These are phyloP conservation scores for Oedothorax gibbosus DNA, from an alignment of 1,140 invertebrate genomes.

Conservation along the genomic window DNA sequence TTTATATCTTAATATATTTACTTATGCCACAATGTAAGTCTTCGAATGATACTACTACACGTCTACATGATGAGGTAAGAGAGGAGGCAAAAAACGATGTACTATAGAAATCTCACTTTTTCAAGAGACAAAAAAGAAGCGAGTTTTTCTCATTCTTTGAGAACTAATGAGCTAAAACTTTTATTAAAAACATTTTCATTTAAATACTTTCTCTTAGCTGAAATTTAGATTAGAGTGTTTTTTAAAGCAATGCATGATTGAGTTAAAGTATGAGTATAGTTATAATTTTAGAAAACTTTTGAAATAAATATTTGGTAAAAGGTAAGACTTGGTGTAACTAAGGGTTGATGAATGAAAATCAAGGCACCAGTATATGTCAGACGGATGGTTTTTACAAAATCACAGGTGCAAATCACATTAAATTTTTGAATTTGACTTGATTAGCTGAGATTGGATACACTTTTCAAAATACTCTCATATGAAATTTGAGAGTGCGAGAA, in stretches of 20 bases:
- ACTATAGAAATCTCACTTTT: constrained; percentile 57
- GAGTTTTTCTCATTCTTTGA: constrained; percentile 8
- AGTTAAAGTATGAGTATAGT: no score
- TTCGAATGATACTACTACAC: constrained; percentile 55
- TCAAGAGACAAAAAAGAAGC: constrained; percentile 52
- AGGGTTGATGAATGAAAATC: constrained; percentile 28
- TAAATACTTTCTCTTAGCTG: no score
- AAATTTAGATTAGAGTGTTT: no score
- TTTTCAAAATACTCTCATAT: constrained; percentile 25
- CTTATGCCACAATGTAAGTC: constrained; percentile 39
- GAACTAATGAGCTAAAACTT: no score
- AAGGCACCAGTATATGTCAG: constrained; percentile 58
- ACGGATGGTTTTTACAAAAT: constrained; percentile 55
- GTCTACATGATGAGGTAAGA: constrained; percentile 59
- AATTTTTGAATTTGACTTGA: constrained; percentile 28
- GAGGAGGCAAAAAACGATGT: constrained; percentile 56
- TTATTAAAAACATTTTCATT: no score
- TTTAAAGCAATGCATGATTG: no score
- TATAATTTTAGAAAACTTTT: no score
- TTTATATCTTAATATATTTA: constrained; percentile 31
- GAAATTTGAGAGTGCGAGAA: constrained; percentile 45
- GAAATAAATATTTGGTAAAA: background rate
- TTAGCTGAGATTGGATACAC: background rate
- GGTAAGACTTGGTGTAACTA: constrained; percentile 36
- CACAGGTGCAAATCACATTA: constrained; percentile 56